A percentile compares a stretch with the other conserved stretches of the same genome.
Conservation (phyloP, 2,888 invertebrate species). For the Phania funesta region DNA sequence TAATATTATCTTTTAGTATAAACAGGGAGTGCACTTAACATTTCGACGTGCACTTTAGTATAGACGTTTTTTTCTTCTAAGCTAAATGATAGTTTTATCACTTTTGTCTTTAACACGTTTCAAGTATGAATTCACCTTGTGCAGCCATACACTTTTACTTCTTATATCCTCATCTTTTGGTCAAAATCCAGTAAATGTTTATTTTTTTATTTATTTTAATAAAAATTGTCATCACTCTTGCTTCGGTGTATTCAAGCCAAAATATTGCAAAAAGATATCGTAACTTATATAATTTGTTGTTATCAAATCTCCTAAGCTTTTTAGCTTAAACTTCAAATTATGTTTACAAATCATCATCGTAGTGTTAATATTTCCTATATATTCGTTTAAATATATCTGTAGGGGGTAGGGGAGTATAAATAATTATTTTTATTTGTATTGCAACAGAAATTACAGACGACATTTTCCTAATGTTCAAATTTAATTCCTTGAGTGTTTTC, state of each 20-base stretch:
- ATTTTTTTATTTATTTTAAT: conserved; percentile 34
- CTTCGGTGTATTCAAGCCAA: neutral
- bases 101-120: conserved; percentile 43
- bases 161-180: neutral
- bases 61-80: neutral
- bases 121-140: neutral
- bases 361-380: conserved; percentile 21
- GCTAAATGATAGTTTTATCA: conserved; percentile 56
- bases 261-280: neutral
- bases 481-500: neutral
- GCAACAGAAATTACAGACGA: conserved; percentile 28
- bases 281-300: neutral
- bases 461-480: conserved; percentile 12
- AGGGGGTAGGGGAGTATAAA: neutral
- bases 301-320: neutral
- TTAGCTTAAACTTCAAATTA: conserved; percentile 25
- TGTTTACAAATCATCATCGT: conserved; percentile 38
- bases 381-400: neutral
- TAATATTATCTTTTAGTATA: too few species aligned
- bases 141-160: conserved; percentile 34
- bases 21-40: neutral
- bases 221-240: too few species aligned
- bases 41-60: neutral
- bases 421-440: neutral
- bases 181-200: conserved; percentile 15